A percentile compares a stretch with the other conserved stretches of the same genome.
These are phyloP conservation scores for Pagrus major DNA, from an alignment of 2,113 vertebrate species.

Conservation along the genomic window DNA sequence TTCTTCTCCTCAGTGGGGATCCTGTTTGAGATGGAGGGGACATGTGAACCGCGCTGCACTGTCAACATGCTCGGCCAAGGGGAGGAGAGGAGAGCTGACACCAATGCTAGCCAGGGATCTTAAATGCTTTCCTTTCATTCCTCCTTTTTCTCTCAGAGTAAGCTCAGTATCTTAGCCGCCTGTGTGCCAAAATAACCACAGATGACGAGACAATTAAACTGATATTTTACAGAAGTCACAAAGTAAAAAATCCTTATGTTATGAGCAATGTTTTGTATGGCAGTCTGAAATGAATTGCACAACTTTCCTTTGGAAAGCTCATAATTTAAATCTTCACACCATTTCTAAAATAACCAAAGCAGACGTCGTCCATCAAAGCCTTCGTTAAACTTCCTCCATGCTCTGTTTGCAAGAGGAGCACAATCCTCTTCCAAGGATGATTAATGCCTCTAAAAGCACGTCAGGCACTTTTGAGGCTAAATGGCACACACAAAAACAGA, in stretches of 20 bases:
- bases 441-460: constrained; percentile 60
- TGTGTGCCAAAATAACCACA: neutral
- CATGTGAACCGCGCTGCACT: constrained; percentile 54
- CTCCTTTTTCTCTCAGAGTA: neutral
- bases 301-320: neutral
- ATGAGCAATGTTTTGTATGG: neutral
- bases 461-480: constrained; percentile 54
- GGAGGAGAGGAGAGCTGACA: constrained; percentile 55
- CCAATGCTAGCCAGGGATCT: constrained; percentile 15
- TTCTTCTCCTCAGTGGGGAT: constrained; percentile 76
- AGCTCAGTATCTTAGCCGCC: neutral
- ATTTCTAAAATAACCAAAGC: neutral
- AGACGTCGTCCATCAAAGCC: neutral
- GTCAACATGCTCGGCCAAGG: constrained; percentile 53
- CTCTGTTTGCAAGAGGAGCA: constrained; percentile 10
- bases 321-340: neutral
- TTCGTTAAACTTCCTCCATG: constrained; percentile 5
- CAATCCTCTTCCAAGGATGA: constrained; percentile 46
- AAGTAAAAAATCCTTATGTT: neutral
- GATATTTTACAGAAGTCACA: neutral
- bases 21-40: constrained; percentile 78
- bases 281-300: neutral
- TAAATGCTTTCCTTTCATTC: constrained; percentile 39
- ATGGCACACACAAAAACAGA: constrained; percentile 31
- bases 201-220: too few relatives aligned